Percentiles rank a stretch among this genome's conserved stretches.
phyloP scores from a whole-genome alignment of 2,113 vertebrate genomes.

The Hypanus sabinus region DNA sequence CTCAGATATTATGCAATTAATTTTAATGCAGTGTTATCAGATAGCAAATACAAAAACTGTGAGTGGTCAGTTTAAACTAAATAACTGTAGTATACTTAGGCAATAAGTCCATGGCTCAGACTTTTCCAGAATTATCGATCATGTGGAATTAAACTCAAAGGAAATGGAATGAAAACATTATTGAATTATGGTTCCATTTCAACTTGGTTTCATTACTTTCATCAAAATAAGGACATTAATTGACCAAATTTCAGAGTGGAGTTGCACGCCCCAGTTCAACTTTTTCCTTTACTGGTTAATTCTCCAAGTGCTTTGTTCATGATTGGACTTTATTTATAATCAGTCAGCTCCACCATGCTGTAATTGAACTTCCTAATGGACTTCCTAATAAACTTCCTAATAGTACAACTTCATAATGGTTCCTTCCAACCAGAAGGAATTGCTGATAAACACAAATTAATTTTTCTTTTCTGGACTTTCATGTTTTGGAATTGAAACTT shows the following conservation, averaged over 20 bases:
- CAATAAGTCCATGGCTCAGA: no score
- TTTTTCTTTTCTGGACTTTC: neutral
- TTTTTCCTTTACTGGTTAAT: neutral
- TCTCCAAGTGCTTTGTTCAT: neutral
- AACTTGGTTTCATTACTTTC: neutral
- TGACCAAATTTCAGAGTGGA: neutral
- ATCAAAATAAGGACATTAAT: neutral
- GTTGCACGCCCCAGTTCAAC: neutral
- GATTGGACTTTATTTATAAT: neutral
- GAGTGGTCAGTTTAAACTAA: no score
- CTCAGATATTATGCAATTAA: no score
- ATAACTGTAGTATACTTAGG: no score
- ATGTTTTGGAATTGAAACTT: neutral
- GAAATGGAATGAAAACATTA: neutral
- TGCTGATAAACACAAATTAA: neutral
- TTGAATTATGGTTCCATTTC: neutral
- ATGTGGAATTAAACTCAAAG: no score
- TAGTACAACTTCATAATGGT: neutral
- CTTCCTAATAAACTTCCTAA: no score
- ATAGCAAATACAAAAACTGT: no score
- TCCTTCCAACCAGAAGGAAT: neutral
- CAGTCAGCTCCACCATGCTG: neutral
- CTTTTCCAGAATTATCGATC: no score
- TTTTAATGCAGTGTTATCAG: no score
- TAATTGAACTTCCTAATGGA: neutral